Conservation (phyloP, 2,888 invertebrate genomes). For the Syrphus vitripennis region DNA sequence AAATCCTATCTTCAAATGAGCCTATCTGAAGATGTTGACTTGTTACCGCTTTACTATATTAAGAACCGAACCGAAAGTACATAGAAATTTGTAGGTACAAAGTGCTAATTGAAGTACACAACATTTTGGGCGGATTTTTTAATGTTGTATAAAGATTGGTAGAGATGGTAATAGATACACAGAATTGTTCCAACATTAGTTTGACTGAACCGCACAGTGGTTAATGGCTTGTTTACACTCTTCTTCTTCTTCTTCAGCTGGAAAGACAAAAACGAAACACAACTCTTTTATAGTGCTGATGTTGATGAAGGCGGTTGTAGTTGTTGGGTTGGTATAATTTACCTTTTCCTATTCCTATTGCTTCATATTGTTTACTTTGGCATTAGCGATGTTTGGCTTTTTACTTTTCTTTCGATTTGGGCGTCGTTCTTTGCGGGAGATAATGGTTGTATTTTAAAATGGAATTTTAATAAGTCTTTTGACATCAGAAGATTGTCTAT, state of each 20-base stretch:
- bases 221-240: slow-evolving; percentile 54
- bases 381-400: slow-evolving; percentile 67
- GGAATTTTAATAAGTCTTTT: slow-evolving; percentile 49
- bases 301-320: not conserved
- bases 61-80: not conserved
- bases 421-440: not conserved
- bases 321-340: not conserved
- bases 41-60: not conserved
- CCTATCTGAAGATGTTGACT: not conserved
- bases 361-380: slow-evolving; percentile 50
- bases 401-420: slow-evolving; percentile 45
- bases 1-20: slow-evolving; percentile 19
- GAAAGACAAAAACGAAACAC: not conserved
- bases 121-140: slow-evolving; percentile 39
- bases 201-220: slow-evolving; percentile 49
- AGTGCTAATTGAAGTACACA: slow-evolving; percentile 61
- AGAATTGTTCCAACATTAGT: slow-evolving; percentile 35
- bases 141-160: slow-evolving; percentile 33
- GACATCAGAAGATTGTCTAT: not conserved
- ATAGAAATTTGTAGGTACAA: slow-evolving; percentile 7
- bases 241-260: too few species aligned
- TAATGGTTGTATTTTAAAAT: slow-evolving; percentile 19
- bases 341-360: not conserved
- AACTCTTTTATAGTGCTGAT: not conserved
- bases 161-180: slow-evolving; percentile 17